Conservation (phyloP, 2,797 vertebrate genomes). For the Lycodopsis pacificus region DNA sequence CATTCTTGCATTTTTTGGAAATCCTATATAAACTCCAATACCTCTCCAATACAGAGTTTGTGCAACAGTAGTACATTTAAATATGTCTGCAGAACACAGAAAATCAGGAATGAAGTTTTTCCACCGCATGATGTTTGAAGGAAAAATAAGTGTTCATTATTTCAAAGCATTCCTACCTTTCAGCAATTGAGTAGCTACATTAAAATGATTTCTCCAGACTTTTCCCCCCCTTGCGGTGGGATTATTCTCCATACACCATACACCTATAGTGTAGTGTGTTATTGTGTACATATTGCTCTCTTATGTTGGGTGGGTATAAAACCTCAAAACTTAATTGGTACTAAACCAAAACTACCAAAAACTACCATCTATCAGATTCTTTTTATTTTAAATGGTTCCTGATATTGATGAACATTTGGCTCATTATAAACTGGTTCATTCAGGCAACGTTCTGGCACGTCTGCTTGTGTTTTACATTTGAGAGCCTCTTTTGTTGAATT, state of each 20-base stretch:
- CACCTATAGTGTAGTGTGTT: background rate
- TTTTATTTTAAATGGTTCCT: background rate
- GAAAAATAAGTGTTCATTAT: background rate
- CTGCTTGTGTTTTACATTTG: too few relatives aligned
- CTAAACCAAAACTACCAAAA: background rate
- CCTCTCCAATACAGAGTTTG: background rate
- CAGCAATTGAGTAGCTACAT: background rate
- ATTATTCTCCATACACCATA: background rate
- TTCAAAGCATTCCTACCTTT: background rate
- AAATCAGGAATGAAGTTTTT: background rate
- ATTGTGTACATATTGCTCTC: background rate
- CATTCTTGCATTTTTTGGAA: constrained; percentile 31
- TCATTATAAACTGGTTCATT: background rate
- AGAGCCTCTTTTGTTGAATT: too few relatives aligned
- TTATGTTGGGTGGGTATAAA: constrained; percentile 15
- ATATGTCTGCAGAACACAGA: background rate
- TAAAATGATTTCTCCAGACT: background rate
- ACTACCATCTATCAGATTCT: too few relatives aligned
- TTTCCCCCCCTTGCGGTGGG: too few relatives aligned
- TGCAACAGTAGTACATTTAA: background rate
- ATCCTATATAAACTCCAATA: background rate
- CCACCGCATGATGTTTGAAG: background rate
- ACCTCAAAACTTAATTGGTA: background rate
- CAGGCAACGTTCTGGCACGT: background rate
- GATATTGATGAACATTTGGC: background rate